Base-by-base conservation (phyloP, 2,113 vertebrate species). In the Forbesichthys papilliferus region DNA sequence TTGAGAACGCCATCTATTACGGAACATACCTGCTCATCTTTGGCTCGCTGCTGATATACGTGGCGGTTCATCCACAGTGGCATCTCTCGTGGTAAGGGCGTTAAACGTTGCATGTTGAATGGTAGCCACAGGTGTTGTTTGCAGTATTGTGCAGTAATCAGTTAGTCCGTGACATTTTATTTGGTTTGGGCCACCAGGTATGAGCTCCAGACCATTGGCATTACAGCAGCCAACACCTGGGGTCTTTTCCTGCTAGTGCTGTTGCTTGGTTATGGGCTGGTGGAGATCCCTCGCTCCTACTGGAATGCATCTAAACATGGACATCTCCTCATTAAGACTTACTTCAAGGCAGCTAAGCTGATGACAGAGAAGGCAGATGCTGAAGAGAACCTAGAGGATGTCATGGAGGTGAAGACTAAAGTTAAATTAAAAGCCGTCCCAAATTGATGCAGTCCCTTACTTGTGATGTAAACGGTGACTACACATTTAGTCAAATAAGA, bases 1-100 rank as follows among this genome's bases (percentile, higher is more conserved):
- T 99, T 49, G 98, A 99, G 84, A 99, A 99, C 65, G 97, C 98
- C 36, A 99, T 99, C 71, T 99, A 99, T 68, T 99, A 99, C 62
- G 96, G 97, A 27, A 99, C 96, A 9, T 99, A 99, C 81, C 90
- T 99, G 87, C 91, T 98, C 65, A 98, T 99, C 86, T 99, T 99
- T 62, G 96, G 96, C 89, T 96, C 97, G 0, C 94, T 99, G 87
- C 94, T 99, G 86, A 99, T 99, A 81, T 99, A 99, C 48, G 97
- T 98, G 77, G 96, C 97, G 11, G 92, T 98, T 66, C 95, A 97
- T 55, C 97, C 97, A 5, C 83, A 93, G 54, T 93, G 83, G 90
- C 95, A 92, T 66, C 94, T 98, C 18, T 94, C 96, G 57, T 98
- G 96, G 97, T 98, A 90, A 95, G 94, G 81, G 52, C 36, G 52